Base-by-base conservation (phyloP, 2,797 vertebrate species). In the Eospalax fontanierii region DNA sequence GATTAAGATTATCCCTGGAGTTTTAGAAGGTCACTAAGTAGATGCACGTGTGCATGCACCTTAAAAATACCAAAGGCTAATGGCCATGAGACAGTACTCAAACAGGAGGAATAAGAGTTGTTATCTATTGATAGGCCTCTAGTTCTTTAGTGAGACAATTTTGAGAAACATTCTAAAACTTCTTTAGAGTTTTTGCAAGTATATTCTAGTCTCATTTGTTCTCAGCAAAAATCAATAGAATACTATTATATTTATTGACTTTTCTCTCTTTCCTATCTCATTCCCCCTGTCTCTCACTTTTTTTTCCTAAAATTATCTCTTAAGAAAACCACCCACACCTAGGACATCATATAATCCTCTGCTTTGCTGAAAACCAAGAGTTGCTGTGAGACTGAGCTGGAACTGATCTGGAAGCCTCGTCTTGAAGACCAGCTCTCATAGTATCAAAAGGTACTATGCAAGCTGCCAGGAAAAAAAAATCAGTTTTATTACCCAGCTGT, bases 361-460 rank as follows among this genome's bases (percentile, higher is more conserved):
- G n/a, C 43, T 93, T 90, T 93, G 66, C 38, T 57, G 76, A 87
- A 91, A 95, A 80, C 63, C 84, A 19, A 68, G 30, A 2, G 2
- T 16, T n/a, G 11, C 4, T 87, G 66, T 84, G 46, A 33, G 59
- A 68, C 14, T 54, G 50, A 54, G 12, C 50, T 54, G 50, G 50
- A 54, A 15, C 11, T 12, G 50, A 14, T 12, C 50, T 15, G 14
- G 50, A 54, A 54, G 50, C 50, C 14, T 54, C 12, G 8, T 54
- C 50, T 12, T 54, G 50, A 54, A 54, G 50, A 54, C 2, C 14
- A 12, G 50, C 12, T 9, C 50, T 54, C 50, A 54, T 54, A 54
- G 50, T 54, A 54, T 54, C 50, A 54, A 12, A 54, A 54, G 50
- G 14, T 54, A 54, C 50, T 54, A 9, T 9, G 7, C 50, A 54